Evolutionary conservation across 2,888 invertebrate species (phyloP).

Genomic region (Linnaemya tessellans): DNA sequence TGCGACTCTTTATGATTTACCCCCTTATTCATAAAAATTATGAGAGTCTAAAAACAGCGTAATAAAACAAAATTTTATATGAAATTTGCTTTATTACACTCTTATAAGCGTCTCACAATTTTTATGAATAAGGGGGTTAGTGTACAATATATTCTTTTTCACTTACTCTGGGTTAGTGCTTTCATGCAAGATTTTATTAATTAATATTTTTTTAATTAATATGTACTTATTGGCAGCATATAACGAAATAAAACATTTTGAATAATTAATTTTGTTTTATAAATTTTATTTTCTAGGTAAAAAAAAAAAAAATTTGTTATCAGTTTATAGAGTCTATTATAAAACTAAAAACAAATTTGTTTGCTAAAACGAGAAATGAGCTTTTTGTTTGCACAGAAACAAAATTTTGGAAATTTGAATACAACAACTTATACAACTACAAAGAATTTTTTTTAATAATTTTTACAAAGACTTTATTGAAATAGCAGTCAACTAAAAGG

Average conservation of each 20-base stretch:
- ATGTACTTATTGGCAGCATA: no score
- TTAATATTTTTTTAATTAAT: no score
- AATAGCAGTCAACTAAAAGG: constrained; percentile 23
- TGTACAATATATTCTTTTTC: no score
- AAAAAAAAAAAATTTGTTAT: constrained; percentile 61
- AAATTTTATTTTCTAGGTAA: constrained; percentile 61
- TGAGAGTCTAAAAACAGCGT: no score
- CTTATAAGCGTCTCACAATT: no score
- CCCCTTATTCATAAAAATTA: no score
- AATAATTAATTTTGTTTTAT: constrained; percentile 21
- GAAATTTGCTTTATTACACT: no score
- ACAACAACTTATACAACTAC: constrained; percentile 56
- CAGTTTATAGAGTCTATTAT: constrained; percentile 65
- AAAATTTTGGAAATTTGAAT: constrained; percentile 51
- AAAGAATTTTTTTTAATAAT: constrained; percentile 6
- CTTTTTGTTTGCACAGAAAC: constrained; percentile 31
- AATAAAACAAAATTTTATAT: no score
- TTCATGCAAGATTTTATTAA: no score
- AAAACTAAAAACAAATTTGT: constrained; percentile 72
- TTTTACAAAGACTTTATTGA: constrained; percentile 47
- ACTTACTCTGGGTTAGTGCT: no score
- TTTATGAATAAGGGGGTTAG: no score
- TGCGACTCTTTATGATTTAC: no score
- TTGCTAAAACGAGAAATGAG: constrained; percentile 55
- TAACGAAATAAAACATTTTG: constrained; percentile 8